A percentile compares a stretch with the other conserved stretches of the same genome.
These are phyloP conservation scores for Seriola aureovittata DNA, from an alignment of 2,113 vertebrate genomes.

Conservation along the genomic window DNA sequence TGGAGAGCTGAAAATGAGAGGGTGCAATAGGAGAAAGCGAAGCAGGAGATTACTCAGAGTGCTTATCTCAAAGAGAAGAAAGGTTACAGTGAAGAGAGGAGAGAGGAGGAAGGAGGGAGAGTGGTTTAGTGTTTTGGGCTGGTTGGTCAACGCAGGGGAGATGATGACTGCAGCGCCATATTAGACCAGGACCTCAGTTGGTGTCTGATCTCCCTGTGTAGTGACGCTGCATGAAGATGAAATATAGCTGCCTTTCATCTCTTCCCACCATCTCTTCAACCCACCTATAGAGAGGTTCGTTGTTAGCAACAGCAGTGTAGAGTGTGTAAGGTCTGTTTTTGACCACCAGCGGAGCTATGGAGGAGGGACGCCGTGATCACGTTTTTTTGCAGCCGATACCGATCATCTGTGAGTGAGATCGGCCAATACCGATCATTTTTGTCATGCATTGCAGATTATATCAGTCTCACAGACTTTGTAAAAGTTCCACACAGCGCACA, in stretches of 20 bases:
- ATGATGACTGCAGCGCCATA: conserved; percentile 41
- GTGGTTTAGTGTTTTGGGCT: conserved; percentile 25
- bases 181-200: conserved; percentile 58
- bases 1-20: conserved; percentile 48
- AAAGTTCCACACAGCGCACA: no score
- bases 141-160: conserved; percentile 8
- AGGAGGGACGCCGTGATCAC: background rate
- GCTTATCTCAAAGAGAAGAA: conserved; percentile 67
- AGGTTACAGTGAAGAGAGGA: conserved; percentile 27
- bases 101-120: conserved; percentile 12
- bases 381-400: no score
- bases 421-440: no score
- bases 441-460: no score
- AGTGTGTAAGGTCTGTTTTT: background rate
- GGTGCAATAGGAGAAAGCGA: conserved; percentile 46
- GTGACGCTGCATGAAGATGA: conserved; percentile 35
- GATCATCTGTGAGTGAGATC: no score
- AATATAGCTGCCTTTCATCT: conserved; percentile 50
- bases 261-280: background rate
- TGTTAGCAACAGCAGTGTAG: conserved; percentile 11
- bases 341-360: background rate
- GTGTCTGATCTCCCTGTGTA: conserved; percentile 23
- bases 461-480: no score
- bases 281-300: background rate
- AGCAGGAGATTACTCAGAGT: conserved; percentile 60